A percentile compares a stretch with the other conserved stretches of the same genome.
These are phyloP conservation scores for Brachionus koreanus DNA, from an alignment of 1,140 invertebrate genomes.

Conservation along the genomic window DNA sequence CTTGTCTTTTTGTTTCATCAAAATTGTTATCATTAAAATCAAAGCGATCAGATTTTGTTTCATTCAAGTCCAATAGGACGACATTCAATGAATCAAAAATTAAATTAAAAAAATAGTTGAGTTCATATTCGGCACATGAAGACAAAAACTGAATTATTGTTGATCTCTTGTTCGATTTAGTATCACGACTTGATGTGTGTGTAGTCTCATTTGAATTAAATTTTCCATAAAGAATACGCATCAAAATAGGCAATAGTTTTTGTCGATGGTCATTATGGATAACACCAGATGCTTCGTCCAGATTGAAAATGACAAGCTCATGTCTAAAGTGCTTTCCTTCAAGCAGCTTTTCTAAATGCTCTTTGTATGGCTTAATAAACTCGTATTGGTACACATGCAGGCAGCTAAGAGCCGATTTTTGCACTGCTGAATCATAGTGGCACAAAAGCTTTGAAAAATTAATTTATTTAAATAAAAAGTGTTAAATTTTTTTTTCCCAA, in stretches of 20 bases:
- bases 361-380: slow-evolving; percentile 68
- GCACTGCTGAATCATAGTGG: slow-evolving; percentile 71
- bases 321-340: slow-evolving; percentile 82
- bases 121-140: slow-evolving; percentile 72
- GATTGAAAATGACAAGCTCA: slow-evolving; percentile 72
- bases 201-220: slow-evolving; percentile 72
- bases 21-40: slow-evolving; percentile 21
- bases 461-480: slow-evolving; percentile 24
- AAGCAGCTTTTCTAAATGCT: slow-evolving; percentile 70
- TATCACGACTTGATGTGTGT: slow-evolving; percentile 69
- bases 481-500: background rate
- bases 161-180: slow-evolving; percentile 65
- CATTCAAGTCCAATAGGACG: slow-evolving; percentile 60
- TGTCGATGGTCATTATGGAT: slow-evolving; percentile 70
- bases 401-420: slow-evolving; percentile 78
- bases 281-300: slow-evolving; percentile 67
- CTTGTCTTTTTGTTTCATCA: background rate
- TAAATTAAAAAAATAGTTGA: slow-evolving; percentile 74
- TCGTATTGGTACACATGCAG: slow-evolving; percentile 77
- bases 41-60: background rate
- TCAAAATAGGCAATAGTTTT: slow-evolving; percentile 72
- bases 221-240: slow-evolving; percentile 82
- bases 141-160: slow-evolving; percentile 78
- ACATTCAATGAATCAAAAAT: slow-evolving; percentile 70
- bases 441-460: slow-evolving; percentile 66